Percentiles rank a stretch among this genome's conserved stretches.
phyloP scores from a whole-genome alignment of 2,888 invertebrate species.

The Synergus gifuensis region DNA sequence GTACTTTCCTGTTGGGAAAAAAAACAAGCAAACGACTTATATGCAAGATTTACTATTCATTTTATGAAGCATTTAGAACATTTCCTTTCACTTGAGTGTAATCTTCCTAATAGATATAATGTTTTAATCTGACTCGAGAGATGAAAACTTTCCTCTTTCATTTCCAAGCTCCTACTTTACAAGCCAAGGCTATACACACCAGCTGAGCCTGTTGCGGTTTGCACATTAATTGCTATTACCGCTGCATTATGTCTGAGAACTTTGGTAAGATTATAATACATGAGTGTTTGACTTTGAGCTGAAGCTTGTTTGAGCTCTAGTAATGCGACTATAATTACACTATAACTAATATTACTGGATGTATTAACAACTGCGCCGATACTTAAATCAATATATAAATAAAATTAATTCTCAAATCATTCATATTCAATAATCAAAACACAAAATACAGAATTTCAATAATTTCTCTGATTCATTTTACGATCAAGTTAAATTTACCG shows the following conservation, averaged over 20 bases:
- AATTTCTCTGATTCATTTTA: no score
- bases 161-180: background rate
- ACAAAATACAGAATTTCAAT: no score
- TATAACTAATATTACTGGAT: constrained; percentile 61
- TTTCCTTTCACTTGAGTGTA: background rate
- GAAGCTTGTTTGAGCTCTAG: constrained; percentile 62
- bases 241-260: background rate
- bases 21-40: background rate
- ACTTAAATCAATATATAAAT: background rate
- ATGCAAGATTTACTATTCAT: background rate
- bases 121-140: background rate
- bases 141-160: constrained; percentile 15
- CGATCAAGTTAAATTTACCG: no score
- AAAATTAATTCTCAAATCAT: background rate
- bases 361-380: constrained; percentile 55
- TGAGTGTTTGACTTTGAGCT: constrained; percentile 56
- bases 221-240: constrained; percentile 19
- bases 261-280: background rate
- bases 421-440: background rate
- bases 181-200: background rate
- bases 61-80: background rate
- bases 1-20: no score
- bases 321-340: constrained; percentile 64
- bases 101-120: background rate
- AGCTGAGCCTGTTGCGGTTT: background rate